Base-by-base conservation (phyloP, 2,888 invertebrate species). In the Loripinus fragilis region DNA sequence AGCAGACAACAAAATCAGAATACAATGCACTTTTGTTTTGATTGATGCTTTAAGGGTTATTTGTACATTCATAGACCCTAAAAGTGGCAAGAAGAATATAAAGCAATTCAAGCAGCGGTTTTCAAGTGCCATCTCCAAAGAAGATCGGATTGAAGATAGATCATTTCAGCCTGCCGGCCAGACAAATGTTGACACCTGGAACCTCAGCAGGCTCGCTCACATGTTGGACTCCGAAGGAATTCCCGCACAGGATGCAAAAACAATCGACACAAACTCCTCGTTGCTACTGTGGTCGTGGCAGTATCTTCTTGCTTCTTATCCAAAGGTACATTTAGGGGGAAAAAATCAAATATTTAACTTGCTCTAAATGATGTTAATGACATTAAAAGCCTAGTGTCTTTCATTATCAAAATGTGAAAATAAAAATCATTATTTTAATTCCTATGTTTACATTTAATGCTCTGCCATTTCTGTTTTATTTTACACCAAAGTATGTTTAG, bases 201-300 rank as follows among this genome's bases (percentile, higher is more conserved):
- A 69, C 30, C 45, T 69, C 30, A 48, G 42, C 74, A 74, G 83
- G 52, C 42, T 48, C 28, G 55, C 78, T 20, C 85, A 85, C 72
- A 38, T 85, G 48, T 25, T 85, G 64, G 71, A 79, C 50, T 68
- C 73, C 12, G 65, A 66, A 17, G 85, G 85, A 17, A 81, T 77
- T 73, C 76, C 72, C 8, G 48, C 45, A 25, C 1, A n/a, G 5
- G 41, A 50, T 17, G 48, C 69, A 8, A 33, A 45, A 25, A 45
- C 50, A 12, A 28, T 48, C 20, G 72, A 72, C 28, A 28, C n/a
- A 23, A 64, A 42, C 65, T 48, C 65, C n/a, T 45, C 50, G 2
- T 60, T 45, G 17, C 12, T 76, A 7, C 28, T 79, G 38, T 75
- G 71, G 72, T 50, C 71, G 10, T 79, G 79, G 79, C 79, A 79